Evolutionary conservation across 2,797 vertebrate genomes (phyloP).

Genomic region (Chloroceryle amazona): DNA sequence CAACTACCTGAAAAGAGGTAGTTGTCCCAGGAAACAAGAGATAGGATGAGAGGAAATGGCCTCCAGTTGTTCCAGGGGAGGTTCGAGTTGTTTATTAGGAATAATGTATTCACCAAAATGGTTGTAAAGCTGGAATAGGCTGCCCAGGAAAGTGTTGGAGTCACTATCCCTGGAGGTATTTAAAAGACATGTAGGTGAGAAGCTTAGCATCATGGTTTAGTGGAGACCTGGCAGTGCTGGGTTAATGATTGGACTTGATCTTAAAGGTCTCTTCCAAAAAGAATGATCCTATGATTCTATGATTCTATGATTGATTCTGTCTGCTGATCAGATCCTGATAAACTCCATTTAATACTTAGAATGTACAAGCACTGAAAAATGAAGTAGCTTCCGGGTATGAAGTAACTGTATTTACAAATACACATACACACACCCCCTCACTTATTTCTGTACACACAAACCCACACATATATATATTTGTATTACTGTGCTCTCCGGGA

Average conservation of each 20-base stretch:
- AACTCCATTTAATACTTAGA: not conserved
- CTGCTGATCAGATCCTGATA: not conserved
- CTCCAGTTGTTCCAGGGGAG: no score
- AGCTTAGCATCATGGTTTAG: not conserved
- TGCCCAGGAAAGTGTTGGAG: not conserved
- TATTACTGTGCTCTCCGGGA: not conserved
- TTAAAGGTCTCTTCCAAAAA: not conserved
- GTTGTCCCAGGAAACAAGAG: no score
- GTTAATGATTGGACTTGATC: not conserved
- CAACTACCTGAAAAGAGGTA: no score
- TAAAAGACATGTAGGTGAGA: not conserved
- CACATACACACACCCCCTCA: fast-evolving
- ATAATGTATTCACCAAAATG: no score
- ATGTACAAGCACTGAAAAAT: not conserved
- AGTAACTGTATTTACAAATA: conserved; percentile 21
- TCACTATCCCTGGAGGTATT: not conserved
- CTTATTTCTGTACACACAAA: not conserved
- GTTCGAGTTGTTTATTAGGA: no score
- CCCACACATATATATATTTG: not conserved
- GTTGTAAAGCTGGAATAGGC: not conserved
- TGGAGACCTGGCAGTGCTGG: not conserved
- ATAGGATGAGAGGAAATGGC: no score
- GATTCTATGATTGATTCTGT: not conserved
- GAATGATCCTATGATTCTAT: not conserved
- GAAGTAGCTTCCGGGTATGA: not conserved